These are phyloP conservation scores for Heliocidaris erythrogramma DNA, from an alignment of 35 echinoderm and acorn worm genomes.

Conservation along the genomic window DNA sequence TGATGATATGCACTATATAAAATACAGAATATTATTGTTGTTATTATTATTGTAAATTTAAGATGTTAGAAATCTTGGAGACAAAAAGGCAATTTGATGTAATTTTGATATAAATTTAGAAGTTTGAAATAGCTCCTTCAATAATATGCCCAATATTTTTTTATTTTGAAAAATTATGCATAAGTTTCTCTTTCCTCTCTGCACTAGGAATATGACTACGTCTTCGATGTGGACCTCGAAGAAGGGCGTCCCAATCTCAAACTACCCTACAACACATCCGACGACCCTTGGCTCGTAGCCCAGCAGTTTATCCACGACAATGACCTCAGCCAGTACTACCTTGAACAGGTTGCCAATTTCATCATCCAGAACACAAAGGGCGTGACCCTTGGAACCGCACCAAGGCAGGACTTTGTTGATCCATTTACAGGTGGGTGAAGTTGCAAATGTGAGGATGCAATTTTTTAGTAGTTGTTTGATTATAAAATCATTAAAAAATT, in stretches of 20 bases:
- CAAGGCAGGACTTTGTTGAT: conserved; percentile 48
- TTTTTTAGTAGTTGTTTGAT: too few species aligned
- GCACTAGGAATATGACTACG: conserved; percentile 93
- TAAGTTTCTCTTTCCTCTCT: background rate
- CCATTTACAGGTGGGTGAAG: conserved; percentile 84
- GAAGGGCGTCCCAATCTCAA: conserved; percentile 80
- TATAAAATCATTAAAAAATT: too few species aligned
- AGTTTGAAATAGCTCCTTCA: too few species aligned
- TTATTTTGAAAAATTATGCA: too few species aligned
- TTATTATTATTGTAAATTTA: too few species aligned
- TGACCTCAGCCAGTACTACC: conserved; percentile 85
- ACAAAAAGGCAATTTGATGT: too few species aligned
- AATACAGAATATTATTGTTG: too few species aligned
- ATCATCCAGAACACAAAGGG: conserved; percentile 90
- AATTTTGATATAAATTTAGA: too few species aligned
- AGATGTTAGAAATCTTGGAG: too few species aligned
- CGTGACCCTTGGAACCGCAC: conserved; percentile 56
- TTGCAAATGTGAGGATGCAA: too few species aligned
- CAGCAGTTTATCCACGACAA: conserved; percentile 89
- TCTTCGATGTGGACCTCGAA: conserved; percentile 94
- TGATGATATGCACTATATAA: too few species aligned
- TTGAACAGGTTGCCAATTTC: conserved; percentile 94
- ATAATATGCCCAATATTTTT: too few species aligned
- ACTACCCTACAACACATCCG: conserved; percentile 83
- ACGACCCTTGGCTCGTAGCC: conserved; percentile 91